A percentile compares a stretch with the other conserved stretches of the same genome.
phyloP scores from a whole-genome alignment of 2,113 vertebrate genomes.

The Chamaetylas fuelleborni region DNA sequence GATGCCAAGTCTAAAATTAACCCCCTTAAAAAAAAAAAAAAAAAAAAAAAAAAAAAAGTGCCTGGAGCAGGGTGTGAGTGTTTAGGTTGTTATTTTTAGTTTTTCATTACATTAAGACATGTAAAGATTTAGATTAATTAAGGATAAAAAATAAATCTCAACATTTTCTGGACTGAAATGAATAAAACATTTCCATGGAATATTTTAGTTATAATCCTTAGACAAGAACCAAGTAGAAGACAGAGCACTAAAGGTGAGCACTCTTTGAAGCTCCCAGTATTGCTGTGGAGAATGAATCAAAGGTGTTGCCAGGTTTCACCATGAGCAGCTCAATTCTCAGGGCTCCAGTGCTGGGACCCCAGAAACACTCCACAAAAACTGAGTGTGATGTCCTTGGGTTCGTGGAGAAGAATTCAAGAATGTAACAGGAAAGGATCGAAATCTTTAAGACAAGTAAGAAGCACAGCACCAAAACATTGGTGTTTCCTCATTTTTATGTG shows the following conservation, averaged over 20 bases:
- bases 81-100: conserved; percentile 36
- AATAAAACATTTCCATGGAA: not conserved
- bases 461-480: not conserved
- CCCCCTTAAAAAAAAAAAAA: not conserved
- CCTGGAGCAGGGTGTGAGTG: conserved; percentile 49
- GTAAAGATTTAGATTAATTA: conserved; percentile 33
- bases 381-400: not conserved
- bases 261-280: not conserved
- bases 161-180: not conserved
- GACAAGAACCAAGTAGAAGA: not conserved
- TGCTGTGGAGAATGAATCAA: not conserved
- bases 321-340: not conserved
- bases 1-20: conserved; percentile 77
- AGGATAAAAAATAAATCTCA: not conserved
- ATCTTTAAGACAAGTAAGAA: not conserved
- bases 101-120: conserved; percentile 24
- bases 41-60: not conserved
- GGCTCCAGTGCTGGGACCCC: not conserved
- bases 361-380: not conserved
- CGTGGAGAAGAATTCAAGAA: not conserved
- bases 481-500: not conserved
- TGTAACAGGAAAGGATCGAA: not conserved
- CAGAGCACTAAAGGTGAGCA: not conserved
- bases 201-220: not conserved
- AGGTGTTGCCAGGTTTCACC: not conserved